A percentile compares a stretch with the other conserved stretches of the same genome.
These are phyloP conservation scores for Epizoanthus illoricatus DNA, from an alignment of 92 coral and sea anemone genomes.

Conservation along the genomic window DNA sequence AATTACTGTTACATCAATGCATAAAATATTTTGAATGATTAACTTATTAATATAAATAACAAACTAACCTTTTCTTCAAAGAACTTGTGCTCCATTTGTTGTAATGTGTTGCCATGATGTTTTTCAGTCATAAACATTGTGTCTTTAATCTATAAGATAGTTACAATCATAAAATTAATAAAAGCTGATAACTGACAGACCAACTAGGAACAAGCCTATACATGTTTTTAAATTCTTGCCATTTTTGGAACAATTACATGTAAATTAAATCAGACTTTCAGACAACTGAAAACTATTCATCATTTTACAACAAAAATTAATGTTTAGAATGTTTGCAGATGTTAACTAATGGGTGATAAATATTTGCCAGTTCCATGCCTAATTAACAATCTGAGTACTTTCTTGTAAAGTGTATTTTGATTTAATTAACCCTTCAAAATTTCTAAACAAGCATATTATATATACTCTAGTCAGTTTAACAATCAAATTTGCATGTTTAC, in stretches of 20 bases:
- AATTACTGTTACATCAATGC: not conserved
- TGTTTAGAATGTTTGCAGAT: not conserved
- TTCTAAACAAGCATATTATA: no score
- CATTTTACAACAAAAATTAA: not conserved
- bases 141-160: constrained; percentile 76
- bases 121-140: constrained; percentile 87
- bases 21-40: no score
- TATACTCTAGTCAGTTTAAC: no score
- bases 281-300: not conserved
- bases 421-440: no score
- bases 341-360: not conserved
- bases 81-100: constrained; percentile 98
- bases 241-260: not conserved
- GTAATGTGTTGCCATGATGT: constrained; percentile 82
- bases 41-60: no score
- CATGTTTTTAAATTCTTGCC: no score
- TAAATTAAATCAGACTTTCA: not conserved
- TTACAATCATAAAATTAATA: not conserved
- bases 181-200: no score
- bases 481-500: no score
- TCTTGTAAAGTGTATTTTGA: no score
- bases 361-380: not conserved
- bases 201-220: no score
- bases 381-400: not conserved
- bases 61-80: constrained; percentile 90